phyloP scores from a whole-genome alignment of 2,113 vertebrate genomes.

The Nycticorax nycticorax region DNA sequence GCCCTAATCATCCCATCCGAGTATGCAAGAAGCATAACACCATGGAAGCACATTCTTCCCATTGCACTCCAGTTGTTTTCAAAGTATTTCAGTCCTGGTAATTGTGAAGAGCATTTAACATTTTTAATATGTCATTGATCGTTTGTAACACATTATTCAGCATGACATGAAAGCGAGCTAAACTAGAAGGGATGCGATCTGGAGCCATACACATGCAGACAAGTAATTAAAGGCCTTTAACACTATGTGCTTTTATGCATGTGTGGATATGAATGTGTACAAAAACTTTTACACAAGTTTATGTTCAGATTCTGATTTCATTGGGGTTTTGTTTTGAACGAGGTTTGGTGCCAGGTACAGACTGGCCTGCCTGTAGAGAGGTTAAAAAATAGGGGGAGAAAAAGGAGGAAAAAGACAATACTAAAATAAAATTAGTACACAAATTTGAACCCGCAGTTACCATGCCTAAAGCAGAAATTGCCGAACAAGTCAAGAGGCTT shows the following conservation, averaged over 20 bases:
- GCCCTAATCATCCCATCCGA: background rate
- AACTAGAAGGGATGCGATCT: background rate
- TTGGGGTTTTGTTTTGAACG: background rate
- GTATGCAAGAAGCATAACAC: background rate
- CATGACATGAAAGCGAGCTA: background rate
- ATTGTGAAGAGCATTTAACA: background rate
- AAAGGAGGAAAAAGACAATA: slow-evolving; percentile 42
- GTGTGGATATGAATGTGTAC: background rate
- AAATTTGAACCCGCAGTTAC: slow-evolving; percentile 78
- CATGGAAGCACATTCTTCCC: background rate
- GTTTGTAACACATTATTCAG: background rate
- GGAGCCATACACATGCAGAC: background rate
- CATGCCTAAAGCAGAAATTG: slow-evolving; percentile 81
- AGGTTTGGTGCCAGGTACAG: background rate
- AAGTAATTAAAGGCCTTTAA: slow-evolving; percentile 27
- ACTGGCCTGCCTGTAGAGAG: slow-evolving; percentile 5
- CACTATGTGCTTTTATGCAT: background rate
- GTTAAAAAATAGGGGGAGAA: background rate
- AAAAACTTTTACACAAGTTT: slow-evolving; percentile 6
- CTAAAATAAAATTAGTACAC: slow-evolving; percentile 79
- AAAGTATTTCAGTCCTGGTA: background rate
- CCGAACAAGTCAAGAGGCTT: slow-evolving; percentile 91
- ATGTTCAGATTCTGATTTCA: background rate
- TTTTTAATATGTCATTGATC: background rate
- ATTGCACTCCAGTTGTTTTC: background rate